These are phyloP conservation scores for Acanthurus tractus DNA, from an alignment of 2,797 vertebrate genomes.

Conservation along the genomic window DNA sequence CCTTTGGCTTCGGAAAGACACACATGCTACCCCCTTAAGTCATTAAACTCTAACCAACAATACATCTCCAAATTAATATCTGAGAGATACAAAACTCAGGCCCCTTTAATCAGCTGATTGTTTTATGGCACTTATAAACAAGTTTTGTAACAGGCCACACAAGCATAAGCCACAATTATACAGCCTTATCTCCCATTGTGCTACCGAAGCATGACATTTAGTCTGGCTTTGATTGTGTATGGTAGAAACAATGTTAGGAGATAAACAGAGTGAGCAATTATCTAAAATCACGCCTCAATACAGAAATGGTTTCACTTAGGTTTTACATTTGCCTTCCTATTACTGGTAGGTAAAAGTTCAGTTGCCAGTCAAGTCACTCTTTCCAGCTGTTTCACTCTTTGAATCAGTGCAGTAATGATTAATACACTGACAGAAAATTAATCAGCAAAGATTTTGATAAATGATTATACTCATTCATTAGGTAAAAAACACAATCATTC, in stretches of 20 bases:
- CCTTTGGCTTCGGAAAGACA: slow-evolving; percentile 31
- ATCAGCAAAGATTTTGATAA: background rate
- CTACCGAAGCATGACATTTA: slow-evolving; percentile 63
- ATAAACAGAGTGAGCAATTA: slow-evolving; percentile 36
- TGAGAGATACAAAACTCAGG: slow-evolving; percentile 14
- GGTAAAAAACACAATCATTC: background rate
- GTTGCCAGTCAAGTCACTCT: background rate
- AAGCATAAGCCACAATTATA: slow-evolving; percentile 41
- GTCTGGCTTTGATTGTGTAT: slow-evolving; percentile 42
- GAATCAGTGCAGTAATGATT: background rate
- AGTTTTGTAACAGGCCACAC: slow-evolving; percentile 37
- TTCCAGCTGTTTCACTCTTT: background rate
- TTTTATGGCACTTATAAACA: background rate
- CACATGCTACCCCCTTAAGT: slow-evolving; percentile 15
- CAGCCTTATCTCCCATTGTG: slow-evolving; percentile 46
- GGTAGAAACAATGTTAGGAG: slow-evolving; percentile 49
- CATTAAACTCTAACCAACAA: slow-evolving; percentile 13
- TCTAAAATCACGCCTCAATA: slow-evolving; percentile 22
- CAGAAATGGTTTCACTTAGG: slow-evolving; percentile 29
- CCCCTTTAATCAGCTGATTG: slow-evolving; percentile 14
- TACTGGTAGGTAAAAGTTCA: background rate
- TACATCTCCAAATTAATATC: slow-evolving; percentile 22
- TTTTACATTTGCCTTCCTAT: background rate
- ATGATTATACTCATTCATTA: background rate
- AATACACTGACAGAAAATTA: background rate